Evolutionary conservation across 2,113 vertebrate species (phyloP).

Genomic region (Alces alces): DNA sequence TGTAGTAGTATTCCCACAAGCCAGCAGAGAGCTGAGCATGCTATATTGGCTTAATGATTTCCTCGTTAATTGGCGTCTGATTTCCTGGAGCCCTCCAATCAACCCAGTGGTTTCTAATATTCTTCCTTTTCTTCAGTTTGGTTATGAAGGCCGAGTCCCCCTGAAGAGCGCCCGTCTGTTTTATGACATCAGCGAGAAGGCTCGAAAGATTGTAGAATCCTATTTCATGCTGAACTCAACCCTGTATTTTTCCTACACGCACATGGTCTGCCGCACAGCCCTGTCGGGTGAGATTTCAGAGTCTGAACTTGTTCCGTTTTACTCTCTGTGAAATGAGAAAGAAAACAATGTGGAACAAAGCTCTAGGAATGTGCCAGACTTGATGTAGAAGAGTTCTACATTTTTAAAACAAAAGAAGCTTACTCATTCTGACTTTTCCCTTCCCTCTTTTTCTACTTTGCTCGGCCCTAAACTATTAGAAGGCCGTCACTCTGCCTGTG

Average conservation of each 20-base stretch:
- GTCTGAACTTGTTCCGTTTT: neutral
- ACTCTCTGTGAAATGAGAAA: neutral
- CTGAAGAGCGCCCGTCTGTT: constrained; percentile 93
- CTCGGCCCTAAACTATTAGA: neutral
- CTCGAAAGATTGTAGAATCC: constrained; percentile 89
- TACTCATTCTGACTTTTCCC: neutral
- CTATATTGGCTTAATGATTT: neutral
- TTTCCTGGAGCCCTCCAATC: neutral
- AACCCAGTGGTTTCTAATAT: neutral
- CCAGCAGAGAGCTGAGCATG: fast-evolving
- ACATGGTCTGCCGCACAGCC: constrained; percentile 95
- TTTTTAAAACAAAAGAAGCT: neutral
- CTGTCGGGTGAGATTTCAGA: constrained; percentile 86
- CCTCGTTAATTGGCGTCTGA: neutral
- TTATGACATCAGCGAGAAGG: constrained; percentile 94
- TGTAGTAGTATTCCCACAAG: too few species aligned
- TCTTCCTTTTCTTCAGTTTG: constrained; percentile 78
- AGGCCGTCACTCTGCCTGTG: neutral
- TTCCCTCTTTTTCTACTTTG: neutral
- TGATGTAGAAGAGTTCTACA: too few species aligned
- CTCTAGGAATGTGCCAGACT: neutral
- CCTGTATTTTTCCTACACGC: constrained; percentile 97
- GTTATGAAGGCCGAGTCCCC: constrained; percentile 91
- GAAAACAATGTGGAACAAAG: neutral
- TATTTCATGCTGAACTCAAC: constrained; percentile 97